Base-by-base conservation (phyloP, 2,113 vertebrate species). In the Mobula birostris region DNA sequence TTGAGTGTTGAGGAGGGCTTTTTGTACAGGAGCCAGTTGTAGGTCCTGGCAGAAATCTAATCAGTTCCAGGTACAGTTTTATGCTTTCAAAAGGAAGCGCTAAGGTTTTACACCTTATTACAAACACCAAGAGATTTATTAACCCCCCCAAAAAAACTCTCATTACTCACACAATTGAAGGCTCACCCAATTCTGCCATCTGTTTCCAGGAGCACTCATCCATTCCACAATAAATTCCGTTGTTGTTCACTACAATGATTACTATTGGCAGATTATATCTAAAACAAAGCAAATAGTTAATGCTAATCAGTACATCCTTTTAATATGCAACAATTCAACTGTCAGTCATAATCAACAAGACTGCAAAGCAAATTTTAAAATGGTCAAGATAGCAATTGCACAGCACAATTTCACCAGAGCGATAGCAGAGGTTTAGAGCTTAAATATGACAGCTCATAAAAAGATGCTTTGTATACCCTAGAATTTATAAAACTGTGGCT, bases 211-310 rank as follows among this genome's bases (percentile, higher is more conserved):
- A 95, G 78, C 97, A 96, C 94, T 95, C 56, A 96, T 98, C 97
- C 68, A 99, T 94, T 94, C 99, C 99, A 94, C 97, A 97, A 95
- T 99, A 99, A 96, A 99, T 99, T 6, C 99, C 99, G 94, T 99
- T 99, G 95, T 99, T 99, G 95, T 99, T 99, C 56, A 99, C 97
- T 40, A 99, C 85, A 0, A 99, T 97, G 95, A 99, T 96, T 85
- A 99, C 94, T 76, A 99, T 96, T 61, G 98, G 98, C 87, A 99
- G 96, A 1, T 97, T 98, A 95, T 99, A 98, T 95, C 99, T 99
- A 94, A 68, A 70, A 68, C 74, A n/a, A 40, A 90, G 56, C 74
- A 17, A 96, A 95, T 88, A 74, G 61, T 94, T 70, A 93, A 74
- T 76, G 56, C 56, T 58, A 27, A 61, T 2, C 6, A 66, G 29